Percentiles rank a stretch among this genome's conserved stretches.
These are phyloP conservation scores for Teleogryllus oceanicus DNA, from an alignment of 2,888 invertebrate genomes.

Conservation along the genomic window DNA sequence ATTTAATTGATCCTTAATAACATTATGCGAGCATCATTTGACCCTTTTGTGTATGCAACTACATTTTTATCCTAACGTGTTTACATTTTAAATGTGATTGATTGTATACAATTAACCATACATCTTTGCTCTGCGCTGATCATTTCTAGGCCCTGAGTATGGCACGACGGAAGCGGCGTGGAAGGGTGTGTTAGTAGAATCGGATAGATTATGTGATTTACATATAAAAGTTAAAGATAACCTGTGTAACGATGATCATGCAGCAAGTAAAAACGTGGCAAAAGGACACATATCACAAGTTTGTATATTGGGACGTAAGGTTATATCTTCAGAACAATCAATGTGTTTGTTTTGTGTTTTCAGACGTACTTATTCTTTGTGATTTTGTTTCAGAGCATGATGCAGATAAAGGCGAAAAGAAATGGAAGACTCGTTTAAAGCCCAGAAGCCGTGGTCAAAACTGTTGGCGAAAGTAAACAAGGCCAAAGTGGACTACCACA, in stretches of 20 bases:
- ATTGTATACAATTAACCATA: not conserved
- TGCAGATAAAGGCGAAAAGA: constrained; percentile 93
- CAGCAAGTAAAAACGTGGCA: constrained; percentile 92
- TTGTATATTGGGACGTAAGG: constrained; percentile 29
- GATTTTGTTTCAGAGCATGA: constrained; percentile 70
- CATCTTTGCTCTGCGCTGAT: not conserved
- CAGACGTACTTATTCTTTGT: constrained; percentile 12
- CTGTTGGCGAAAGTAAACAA: constrained; percentile 90
- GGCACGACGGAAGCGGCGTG: constrained; percentile 96
- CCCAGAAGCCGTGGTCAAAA: constrained; percentile 99
- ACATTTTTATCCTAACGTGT: not conserved
- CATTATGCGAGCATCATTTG: too few relatives aligned
- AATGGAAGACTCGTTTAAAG: constrained; percentile 98
- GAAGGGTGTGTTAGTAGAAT: constrained; percentile 91
- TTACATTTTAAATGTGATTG: not conserved
- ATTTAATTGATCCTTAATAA: too few relatives aligned
- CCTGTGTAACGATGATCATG: constrained; percentile 82
- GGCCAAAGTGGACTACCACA: constrained; percentile 91
- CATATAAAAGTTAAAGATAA: constrained; percentile 86
- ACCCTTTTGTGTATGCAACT: too few relatives aligned
- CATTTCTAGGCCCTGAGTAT: constrained; percentile 79
- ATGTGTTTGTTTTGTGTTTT: constrained; percentile 11
- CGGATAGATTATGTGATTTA: constrained; percentile 87
- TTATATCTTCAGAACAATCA: too few relatives aligned
- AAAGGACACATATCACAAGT: constrained; percentile 97